These are phyloP conservation scores for Heliconius aoede DNA, from an alignment of 2,888 invertebrate species.

Conservation along the genomic window DNA sequence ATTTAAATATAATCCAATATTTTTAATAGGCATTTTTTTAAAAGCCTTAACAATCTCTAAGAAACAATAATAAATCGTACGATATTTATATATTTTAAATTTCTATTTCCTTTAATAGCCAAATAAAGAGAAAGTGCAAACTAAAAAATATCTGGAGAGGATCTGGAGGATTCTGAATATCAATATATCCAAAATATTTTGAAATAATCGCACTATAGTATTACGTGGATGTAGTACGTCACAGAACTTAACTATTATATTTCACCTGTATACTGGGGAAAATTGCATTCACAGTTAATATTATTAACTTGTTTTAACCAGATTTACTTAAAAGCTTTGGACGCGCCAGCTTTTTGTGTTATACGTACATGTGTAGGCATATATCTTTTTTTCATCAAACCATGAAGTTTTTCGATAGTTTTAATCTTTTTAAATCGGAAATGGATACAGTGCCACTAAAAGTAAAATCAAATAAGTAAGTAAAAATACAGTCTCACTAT, in stretches of 20 bases:
- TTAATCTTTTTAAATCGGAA: neutral
- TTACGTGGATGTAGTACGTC: neutral
- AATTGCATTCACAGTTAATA: conserved; percentile 17
- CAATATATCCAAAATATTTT: neutral
- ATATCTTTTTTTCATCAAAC: neutral
- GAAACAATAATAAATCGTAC: no score
- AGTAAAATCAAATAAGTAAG: no score
- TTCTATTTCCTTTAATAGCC: no score
- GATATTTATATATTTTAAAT: no score
- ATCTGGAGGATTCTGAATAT: neutral
- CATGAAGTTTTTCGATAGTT: neutral
- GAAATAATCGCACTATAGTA: neutral
- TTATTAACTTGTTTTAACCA: conserved; percentile 23
- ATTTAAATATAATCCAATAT: no score
- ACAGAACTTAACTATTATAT: conserved; percentile 12
- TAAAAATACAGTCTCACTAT: no score
- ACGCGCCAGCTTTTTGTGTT: neutral
- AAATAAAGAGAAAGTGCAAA: no score
- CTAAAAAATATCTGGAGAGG: no score
- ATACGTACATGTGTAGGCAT: neutral
- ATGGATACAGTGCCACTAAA: neutral
- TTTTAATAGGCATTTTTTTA: no score
- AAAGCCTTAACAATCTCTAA: no score
- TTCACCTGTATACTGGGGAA: conserved; percentile 1
- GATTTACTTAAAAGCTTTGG: conserved; percentile 28